Percentiles rank a stretch among this genome's conserved stretches.
Evolutionary conservation across 2,888 invertebrate species (phyloP).

Genomic region (Lasioglossum figueresi): DNA sequence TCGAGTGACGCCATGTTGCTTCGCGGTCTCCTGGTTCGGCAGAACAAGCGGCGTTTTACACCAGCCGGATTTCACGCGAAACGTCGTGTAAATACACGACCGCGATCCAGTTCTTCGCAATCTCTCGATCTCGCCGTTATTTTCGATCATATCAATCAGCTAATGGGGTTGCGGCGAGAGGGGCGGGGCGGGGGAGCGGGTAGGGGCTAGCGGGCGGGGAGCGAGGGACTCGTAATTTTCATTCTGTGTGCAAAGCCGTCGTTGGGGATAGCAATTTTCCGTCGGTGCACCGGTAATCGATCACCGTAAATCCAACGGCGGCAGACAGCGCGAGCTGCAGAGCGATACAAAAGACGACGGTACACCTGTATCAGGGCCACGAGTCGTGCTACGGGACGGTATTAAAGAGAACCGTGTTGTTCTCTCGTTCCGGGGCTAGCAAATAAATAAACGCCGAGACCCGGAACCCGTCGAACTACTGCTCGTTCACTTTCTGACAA

Average conservation of each 20-base stretch:
- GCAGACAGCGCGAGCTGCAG: neutral
- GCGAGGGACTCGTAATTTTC: constrained; percentile 36
- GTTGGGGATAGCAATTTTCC: constrained; percentile 57
- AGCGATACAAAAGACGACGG: constrained; percentile 1
- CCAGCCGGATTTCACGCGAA: neutral
- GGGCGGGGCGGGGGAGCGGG: neutral
- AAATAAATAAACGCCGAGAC: neutral
- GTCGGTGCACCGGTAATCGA: constrained; percentile 49
- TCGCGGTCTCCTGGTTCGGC: neutral
- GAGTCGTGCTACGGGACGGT: constrained; percentile 8
- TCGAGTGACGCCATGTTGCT: neutral
- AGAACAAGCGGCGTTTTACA: constrained; percentile 11
- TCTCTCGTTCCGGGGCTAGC: neutral
- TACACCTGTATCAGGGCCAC: constrained; percentile 19
- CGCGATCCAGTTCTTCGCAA: constrained; percentile 21
- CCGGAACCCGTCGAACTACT: neutral
- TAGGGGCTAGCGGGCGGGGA: neutral
- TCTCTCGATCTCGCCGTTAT: constrained; percentile 55
- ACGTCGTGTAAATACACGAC: constrained; percentile 16
- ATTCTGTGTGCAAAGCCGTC: constrained; percentile 50
- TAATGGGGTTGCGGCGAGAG: constrained; percentile 37
- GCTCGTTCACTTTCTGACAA: neutral
- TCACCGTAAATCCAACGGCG: constrained; percentile 44
- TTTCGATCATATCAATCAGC: constrained; percentile 64
- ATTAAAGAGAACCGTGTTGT: constrained; percentile 12